These are phyloP conservation scores for Pangasius larnaudii DNA, from an alignment of 2,797 vertebrate species.

Conservation along the genomic window DNA sequence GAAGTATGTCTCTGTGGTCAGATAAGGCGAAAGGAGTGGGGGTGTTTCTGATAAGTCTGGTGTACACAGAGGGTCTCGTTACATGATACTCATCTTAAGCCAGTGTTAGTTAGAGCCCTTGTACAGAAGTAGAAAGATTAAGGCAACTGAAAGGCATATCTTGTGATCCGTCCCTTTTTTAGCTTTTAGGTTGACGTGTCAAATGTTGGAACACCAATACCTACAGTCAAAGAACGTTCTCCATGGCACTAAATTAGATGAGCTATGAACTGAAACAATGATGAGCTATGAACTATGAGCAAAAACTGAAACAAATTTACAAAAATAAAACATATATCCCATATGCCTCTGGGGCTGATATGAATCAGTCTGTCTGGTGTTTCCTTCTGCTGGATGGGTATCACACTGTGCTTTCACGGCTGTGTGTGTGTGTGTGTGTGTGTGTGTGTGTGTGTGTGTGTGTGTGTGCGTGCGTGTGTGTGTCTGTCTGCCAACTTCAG, in stretches of 20 bases:
- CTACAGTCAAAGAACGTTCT: neutral
- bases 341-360: conserved; percentile 42
- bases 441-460: conserved; percentile 37
- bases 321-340: conserved; percentile 40
- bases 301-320: neutral
- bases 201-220: neutral
- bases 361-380: conserved; percentile 66
- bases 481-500: conserved; percentile 59
- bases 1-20: conserved; percentile 39
- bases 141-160: conserved; percentile 24
- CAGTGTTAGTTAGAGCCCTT: conserved; percentile 35
- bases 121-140: conserved; percentile 26
- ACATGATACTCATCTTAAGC: conserved; percentile 52
- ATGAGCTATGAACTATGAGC: too few relatives aligned
- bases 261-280: neutral
- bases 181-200: conserved; percentile 29
- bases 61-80: conserved; percentile 31
- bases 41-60: conserved; percentile 48
- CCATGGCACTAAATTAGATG: neutral
- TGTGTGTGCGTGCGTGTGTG: conserved; percentile 31
- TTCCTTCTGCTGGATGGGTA: conserved; percentile 61
- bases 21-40: conserved; percentile 49
- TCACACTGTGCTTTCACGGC: conserved; percentile 64
- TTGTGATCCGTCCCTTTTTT: conserved; percentile 20
- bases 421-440: conserved; percentile 28